Base-by-base conservation (phyloP, 35 echinoderm and acorn worm species). In the Chiridota heheva region DNA sequence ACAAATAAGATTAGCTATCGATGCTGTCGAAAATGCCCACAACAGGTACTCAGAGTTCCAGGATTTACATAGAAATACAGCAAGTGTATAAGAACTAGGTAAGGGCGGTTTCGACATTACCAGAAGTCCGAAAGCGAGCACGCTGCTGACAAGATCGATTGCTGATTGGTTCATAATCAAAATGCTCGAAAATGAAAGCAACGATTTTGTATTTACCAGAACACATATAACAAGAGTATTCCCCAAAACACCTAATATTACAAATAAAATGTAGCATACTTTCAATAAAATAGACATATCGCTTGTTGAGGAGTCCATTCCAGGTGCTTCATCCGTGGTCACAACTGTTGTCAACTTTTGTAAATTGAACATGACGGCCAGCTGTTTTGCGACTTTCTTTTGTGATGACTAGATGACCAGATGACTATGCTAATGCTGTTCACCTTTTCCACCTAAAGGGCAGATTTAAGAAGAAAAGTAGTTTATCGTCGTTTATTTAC, bases 1-100 rank as follows among this genome's bases (percentile, higher is more conserved):
- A n/a, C 63, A 87, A 0, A 98, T 70, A 10, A 98, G 75, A 42
- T 98, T 98, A 32, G 73, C 84, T 13, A 81, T 98, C 20, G 95
- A 98, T 1, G 89, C 31, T 22, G 87, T 80, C 3, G 84, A 88
- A 40, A 87, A 75, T 3, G 89, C 73, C 95, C 95, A 98, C 1
- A 98, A 73, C 0, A 85, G 84, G 58, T 91, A 98, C 44, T 88
- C 89, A 13, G 89, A 92, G 8, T 63, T 36, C 95, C 95, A 98
- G 47, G 92, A 76, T 53, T 85, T 91, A 35, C 95, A 91, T 0
- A 98, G 17, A 25, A 98, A 84, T 0, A 61, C 17, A 10, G 31
- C 26, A 28, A 83, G 18, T 1, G 81, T 39, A 5, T 70, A n/a
- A n/a, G 28, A 56, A 18, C 46, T 44, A 7, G 62, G 43, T 42